Evolutionary conservation across 2,113 vertebrate genomes (phyloP).

Genomic region (Cynocephalus volans): DNA sequence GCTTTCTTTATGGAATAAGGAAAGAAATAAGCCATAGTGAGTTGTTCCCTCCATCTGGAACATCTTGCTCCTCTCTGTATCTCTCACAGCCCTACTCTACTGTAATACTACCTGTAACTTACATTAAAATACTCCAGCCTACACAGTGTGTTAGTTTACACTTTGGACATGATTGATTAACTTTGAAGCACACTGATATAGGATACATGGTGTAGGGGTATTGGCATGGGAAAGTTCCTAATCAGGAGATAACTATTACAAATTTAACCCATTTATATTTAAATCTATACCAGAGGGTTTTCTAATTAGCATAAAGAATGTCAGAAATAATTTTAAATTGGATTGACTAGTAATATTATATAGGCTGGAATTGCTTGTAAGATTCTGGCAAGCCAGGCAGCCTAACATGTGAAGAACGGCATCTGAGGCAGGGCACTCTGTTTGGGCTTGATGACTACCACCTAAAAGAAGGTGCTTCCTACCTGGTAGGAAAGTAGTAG

Average conservation of each 20-base stretch:
- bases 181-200: background rate
- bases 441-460: background rate
- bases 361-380: background rate
- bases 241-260: background rate
- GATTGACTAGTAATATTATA: constrained; percentile 20
- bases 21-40: background rate
- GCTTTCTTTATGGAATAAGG: background rate
- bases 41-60: background rate
- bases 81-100: background rate
- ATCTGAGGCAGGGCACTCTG: background rate
- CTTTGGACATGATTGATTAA: background rate
- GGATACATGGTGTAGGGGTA: background rate
- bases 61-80: background rate
- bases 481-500: background rate
- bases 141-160: background rate
- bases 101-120: background rate
- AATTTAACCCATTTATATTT: background rate
- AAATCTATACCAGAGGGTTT: constrained; percentile 23
- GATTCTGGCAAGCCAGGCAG: background rate
- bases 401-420: background rate
- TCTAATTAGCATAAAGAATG: constrained; percentile 44
- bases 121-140: background rate
- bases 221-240: background rate
- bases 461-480: background rate
- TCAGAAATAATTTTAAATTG: constrained; percentile 18